These are phyloP conservation scores for Ypsolopha scabrella DNA, from an alignment of 2,888 invertebrate genomes.

Conservation along the genomic window DNA sequence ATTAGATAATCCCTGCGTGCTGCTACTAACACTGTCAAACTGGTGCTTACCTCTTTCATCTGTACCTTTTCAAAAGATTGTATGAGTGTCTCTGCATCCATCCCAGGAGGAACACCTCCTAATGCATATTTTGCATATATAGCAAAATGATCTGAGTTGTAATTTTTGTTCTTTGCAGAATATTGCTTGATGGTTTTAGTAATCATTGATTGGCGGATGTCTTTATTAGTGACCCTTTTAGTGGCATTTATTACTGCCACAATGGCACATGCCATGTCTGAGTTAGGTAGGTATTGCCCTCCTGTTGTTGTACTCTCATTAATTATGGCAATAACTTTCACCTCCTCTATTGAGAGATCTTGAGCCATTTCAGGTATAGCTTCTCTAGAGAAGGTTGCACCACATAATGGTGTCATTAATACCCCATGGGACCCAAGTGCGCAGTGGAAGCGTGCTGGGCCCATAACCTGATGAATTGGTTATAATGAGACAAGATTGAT, in stretches of 20 bases:
- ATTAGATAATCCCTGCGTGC: no score
- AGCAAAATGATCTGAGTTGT: not conserved
- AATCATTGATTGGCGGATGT: not conserved
- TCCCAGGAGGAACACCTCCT: not conserved
- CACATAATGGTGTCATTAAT: not conserved
- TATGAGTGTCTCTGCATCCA: not conserved
- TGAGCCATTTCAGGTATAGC: not conserved
- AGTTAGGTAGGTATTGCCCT: not conserved
- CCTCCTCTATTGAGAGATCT: no score
- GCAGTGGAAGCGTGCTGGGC: conserved; percentile 88
- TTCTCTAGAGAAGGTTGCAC: not conserved
- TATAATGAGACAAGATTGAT: no score
- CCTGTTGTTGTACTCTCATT: not conserved
- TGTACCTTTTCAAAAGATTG: no score
- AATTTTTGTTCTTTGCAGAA: not conserved
- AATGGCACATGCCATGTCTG: not conserved
- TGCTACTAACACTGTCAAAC: no score
- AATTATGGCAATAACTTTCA: not conserved
- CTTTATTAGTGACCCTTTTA: not conserved
- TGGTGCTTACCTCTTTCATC: no score
- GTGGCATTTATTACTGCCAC: not conserved
- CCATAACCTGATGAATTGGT: conserved; percentile 76
- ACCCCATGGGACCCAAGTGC: no score
- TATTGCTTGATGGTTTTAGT: not conserved
- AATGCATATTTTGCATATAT: not conserved